These are phyloP conservation scores for Chalcis sispes DNA, from an alignment of 2,888 invertebrate species.

Conservation along the genomic window DNA sequence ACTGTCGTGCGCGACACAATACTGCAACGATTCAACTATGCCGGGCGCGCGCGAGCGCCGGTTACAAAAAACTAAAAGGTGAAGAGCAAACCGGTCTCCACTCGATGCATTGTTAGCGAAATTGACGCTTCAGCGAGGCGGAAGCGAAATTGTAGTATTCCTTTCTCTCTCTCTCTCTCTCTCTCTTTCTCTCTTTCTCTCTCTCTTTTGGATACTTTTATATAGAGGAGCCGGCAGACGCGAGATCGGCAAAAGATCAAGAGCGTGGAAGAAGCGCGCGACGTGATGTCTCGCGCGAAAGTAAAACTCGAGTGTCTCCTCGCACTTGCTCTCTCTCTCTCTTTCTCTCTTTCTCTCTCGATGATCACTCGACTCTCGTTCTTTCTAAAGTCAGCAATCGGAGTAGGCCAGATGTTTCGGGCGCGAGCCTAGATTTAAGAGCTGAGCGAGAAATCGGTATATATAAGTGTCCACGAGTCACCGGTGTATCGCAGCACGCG, in stretches of 20 bases:
- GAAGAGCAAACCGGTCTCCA: neutral
- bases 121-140: constrained; percentile 25
- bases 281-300: neutral
- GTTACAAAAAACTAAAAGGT: neutral
- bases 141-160: constrained; percentile 27
- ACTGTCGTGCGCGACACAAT: neutral
- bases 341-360: too few species aligned
- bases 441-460: constrained; percentile 1
- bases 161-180: neutral
- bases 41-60: too few species aligned
- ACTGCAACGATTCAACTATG: neutral
- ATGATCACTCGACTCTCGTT: too few species aligned
- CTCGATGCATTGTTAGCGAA: neutral
- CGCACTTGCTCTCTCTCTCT: too few species aligned
- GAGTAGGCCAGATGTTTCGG: neutral
- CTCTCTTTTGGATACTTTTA: too few species aligned
- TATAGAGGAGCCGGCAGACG: too few species aligned
- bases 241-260: neutral
- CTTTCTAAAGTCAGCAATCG: too few species aligned
- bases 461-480: neutral
- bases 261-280: neutral
- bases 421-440: neutral
- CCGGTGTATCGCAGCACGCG: neutral
- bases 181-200: too few species aligned
- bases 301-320: too few species aligned